Evolutionary conservation across 1,140 invertebrate species (phyloP).

Genomic region (Tenebrio molitor): DNA sequence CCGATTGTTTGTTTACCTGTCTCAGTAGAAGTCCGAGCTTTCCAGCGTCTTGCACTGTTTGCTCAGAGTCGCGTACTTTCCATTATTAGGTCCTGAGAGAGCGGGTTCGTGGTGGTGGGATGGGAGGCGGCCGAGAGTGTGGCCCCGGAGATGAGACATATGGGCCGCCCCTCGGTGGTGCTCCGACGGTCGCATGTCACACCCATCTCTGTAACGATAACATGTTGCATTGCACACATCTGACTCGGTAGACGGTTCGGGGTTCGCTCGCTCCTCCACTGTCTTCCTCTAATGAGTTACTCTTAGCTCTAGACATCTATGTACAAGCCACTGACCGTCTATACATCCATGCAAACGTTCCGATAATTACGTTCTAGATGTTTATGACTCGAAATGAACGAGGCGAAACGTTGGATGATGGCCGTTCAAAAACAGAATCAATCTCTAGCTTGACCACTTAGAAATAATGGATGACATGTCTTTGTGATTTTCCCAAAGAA

Average conservation of each 20-base stretch:
- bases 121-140: slow-evolving; percentile 70
- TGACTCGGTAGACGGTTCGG: too few species aligned
- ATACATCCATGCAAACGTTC: too few species aligned
- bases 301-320: slow-evolving; percentile 15
- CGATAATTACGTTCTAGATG: too few species aligned
- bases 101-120: slow-evolving; percentile 68
- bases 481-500: too few species aligned
- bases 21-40: slow-evolving; percentile 95
- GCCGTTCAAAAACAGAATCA: too few species aligned
- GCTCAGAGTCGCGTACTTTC: slow-evolving; percentile 91
- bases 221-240: slow-evolving; percentile 46
- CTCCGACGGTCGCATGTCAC: slow-evolving; percentile 67
- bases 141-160: slow-evolving; percentile 66
- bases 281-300: too few species aligned
- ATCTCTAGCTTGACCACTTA: too few species aligned
- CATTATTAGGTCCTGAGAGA: slow-evolving; percentile 73
- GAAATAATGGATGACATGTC: too few species aligned
- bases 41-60: slow-evolving; percentile 96
- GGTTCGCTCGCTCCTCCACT: too few species aligned
- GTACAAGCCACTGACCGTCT: too few species aligned
- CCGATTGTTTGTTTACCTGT: slow-evolving; percentile 64
- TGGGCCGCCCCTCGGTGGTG: slow-evolving; percentile 61
- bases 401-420: too few species aligned
- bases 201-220: slow-evolving; percentile 65
- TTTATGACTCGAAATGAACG: too few species aligned